These are phyloP conservation scores for Aricia agestis DNA, from an alignment of 1,140 invertebrate species.

Conservation along the genomic window DNA sequence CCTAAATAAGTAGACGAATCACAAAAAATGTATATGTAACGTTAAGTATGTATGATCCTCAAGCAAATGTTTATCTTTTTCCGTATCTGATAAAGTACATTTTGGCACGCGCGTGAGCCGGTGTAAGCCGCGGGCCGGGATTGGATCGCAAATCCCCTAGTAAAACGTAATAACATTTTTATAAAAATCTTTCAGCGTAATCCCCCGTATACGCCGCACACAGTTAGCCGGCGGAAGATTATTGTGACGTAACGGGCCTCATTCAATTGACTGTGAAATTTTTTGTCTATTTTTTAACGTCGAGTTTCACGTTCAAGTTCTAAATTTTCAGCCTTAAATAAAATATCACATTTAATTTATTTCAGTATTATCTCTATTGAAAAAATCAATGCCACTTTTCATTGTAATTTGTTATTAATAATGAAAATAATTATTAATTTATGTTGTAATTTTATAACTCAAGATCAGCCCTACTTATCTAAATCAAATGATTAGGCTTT, in stretches of 20 bases:
- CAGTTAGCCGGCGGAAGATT: not conserved
- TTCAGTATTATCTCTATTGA: no score
- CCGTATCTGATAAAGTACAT: constrained; percentile 15
- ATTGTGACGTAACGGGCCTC: not conserved
- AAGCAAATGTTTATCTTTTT: not conserved
- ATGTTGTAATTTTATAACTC: no score
- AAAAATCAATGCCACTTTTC: no score
- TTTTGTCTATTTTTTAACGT: no score
- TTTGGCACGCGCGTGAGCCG: constrained; percentile 16
- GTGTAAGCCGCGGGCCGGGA: constrained; percentile 24
- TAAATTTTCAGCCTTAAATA: no score
- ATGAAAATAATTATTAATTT: no score
- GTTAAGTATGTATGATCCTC: not conserved
- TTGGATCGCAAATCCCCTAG: constrained; percentile 27
- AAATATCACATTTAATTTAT: no score
- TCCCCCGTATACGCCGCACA: constrained; percentile 2
- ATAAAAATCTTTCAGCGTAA: constrained; percentile 29
- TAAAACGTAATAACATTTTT: constrained; percentile 34
- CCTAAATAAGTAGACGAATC: not conserved
- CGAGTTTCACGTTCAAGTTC: no score
- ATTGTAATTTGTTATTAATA: no score
- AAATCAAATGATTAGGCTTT: no score
- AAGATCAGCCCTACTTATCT: no score
- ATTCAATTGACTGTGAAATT: not conserved
- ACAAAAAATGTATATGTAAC: not conserved